Evolutionary conservation across 2,797 vertebrate species (phyloP), one percentile per base, ranked within the genome.

Genomic region (Sebastes trivittatus): DNA sequence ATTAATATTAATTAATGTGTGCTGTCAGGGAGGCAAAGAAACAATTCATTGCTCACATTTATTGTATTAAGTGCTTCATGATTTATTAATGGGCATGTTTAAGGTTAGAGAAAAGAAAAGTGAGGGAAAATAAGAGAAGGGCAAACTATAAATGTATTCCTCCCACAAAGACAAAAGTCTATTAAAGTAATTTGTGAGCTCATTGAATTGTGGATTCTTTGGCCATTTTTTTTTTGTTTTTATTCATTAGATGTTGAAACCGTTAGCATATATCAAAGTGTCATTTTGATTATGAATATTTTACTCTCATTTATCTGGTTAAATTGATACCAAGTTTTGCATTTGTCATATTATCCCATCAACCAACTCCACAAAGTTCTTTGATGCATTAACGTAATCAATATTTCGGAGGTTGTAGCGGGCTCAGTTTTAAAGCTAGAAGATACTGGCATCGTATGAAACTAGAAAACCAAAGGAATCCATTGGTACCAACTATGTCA

Each of bases 1-100:
- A 93, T 95, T 94, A 95, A 95, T 95, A 94, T 95, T 94, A 93
- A 95, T 95, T 94, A 95, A 92, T 88, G 87, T 75, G 78, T 80
- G 85, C 92, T 92, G 90, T 93, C 93, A 93, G 69, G 34, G 88
- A 85, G 62, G 86, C 87, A 82, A 64, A 85, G 93, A 90, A 92
- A 92, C 88, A 91, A 93, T 94, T 92, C 87, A 90, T 93, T 89
- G 85, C 90, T 89, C 89, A 78, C 88, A 82, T 93, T 94, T 94
- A 87, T 84, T 72, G 84, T 88, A 86, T 93, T 92, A 94, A 92
- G 91, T 89, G 77, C 82, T 68, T 88, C 82, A 72, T 94, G 94
- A 91, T 94, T 95, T 94, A 94, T 95, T 88, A 89, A 94, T 89
- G 88, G 56, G 10, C 55, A 49, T 85, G 85, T 90, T 87, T 90